phyloP scores from a whole-genome alignment of 1,140 invertebrate species.

The Ridgeia piscesae region DNA sequence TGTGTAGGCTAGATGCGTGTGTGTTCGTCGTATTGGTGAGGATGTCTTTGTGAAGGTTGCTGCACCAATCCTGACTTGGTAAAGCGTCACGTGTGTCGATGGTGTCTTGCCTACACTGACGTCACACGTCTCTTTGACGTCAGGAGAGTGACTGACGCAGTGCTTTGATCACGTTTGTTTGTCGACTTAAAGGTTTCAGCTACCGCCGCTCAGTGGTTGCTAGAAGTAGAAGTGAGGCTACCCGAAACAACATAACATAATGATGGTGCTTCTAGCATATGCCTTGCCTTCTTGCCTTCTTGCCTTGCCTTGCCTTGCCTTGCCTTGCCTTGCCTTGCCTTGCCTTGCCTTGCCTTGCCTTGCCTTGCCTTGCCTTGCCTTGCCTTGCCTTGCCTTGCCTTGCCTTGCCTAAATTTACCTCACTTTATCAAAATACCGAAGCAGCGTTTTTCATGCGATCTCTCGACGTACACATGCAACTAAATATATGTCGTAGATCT shows the following conservation, averaged over 20 bases:
- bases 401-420: too few relatives aligned
- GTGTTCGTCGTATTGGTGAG: neutral
- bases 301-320: too few relatives aligned
- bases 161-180: neutral
- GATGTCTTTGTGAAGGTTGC: neutral
- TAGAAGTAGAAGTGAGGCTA: neutral
- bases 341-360: too few relatives aligned
- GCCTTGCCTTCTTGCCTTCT: neutral
- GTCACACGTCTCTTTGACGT: neutral
- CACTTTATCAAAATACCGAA: too few relatives aligned
- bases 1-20: too few relatives aligned
- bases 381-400: too few relatives aligned
- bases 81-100: neutral
- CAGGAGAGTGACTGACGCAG: neutral
- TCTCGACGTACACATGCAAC: too few relatives aligned
- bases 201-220: neutral
- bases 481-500: too few relatives aligned
- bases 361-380: too few relatives aligned
- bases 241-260: neutral
- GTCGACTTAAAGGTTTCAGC: neutral
- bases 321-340: too few relatives aligned
- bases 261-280: neutral
- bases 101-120: neutral
- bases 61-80: neutral
- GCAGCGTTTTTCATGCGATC: too few relatives aligned